Evolutionary conservation across 1,140 invertebrate genomes (phyloP).

Genomic region (Hyposmocoma kahamanoa): DNA sequence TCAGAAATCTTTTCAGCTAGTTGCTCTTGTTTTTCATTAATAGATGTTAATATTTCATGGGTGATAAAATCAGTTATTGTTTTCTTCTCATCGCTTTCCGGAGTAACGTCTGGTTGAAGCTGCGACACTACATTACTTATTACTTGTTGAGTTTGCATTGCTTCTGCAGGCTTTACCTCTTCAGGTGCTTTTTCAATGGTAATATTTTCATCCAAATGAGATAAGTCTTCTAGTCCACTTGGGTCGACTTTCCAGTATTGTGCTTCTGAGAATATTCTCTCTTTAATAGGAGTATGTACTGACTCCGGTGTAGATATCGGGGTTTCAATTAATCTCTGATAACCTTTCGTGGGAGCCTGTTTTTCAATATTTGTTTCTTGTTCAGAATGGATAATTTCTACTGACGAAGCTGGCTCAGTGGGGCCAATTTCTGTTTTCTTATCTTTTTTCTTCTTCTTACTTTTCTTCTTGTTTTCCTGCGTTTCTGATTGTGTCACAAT

Average conservation of each 20-base stretch:
- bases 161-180: constrained; percentile 1
- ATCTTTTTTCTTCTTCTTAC: constrained; percentile 56
- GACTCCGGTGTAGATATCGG: constrained; percentile 51
- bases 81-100: constrained; percentile 3
- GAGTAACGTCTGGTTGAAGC: constrained; percentile 1
- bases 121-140: background rate
- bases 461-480: constrained; percentile 37
- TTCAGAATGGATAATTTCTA: constrained; percentile 27
- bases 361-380: constrained; percentile 10
- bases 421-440: constrained; percentile 29
- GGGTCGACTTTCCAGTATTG: constrained; percentile 61
- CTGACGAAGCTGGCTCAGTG: constrained; percentile 11
- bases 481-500: background rate
- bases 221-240: constrained; percentile 28
- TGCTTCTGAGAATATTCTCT: constrained; percentile 57
- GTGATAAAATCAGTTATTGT: constrained; percentile 6
- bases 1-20: constrained; percentile 34
- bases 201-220: constrained; percentile 32
- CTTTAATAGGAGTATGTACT: constrained; percentile 58
- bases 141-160: background rate
- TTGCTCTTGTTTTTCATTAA: constrained; percentile 11
- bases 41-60: constrained; percentile 12
- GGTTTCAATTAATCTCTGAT: constrained; percentile 13
- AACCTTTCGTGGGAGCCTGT: background rate
- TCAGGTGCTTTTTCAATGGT: constrained; percentile 27